These are phyloP conservation scores for Ophraella communa DNA, from an alignment of 2,888 invertebrate genomes.

Conservation along the genomic window DNA sequence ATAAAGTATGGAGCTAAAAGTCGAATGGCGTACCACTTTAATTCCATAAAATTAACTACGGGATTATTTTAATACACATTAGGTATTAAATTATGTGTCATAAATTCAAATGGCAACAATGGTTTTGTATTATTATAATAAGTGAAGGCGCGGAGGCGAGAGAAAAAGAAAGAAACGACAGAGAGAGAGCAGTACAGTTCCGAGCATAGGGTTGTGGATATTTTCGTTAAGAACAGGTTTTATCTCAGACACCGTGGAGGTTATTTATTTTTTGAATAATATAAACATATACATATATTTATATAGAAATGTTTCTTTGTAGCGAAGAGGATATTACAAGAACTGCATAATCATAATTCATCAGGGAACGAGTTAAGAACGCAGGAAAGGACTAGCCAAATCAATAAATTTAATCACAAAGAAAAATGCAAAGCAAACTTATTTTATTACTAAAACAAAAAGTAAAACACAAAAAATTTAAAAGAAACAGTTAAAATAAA, in stretches of 20 bases:
- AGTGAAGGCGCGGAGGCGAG: conserved; percentile 10
- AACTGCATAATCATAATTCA: conserved; percentile 46
- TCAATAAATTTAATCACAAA: background rate
- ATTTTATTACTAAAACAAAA: background rate
- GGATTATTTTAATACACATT: conserved; percentile 48
- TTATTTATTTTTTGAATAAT: conserved; percentile 53
- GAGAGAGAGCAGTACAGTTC: conserved; percentile 37
- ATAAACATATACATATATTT: conserved; percentile 51
- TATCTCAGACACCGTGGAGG: conserved; percentile 41
- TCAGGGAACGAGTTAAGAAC: conserved; percentile 15
- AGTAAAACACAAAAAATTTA: too few relatives aligned
- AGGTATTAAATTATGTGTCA: conserved; percentile 50
- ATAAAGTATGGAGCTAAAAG: conserved; percentile 25
- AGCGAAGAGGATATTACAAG: conserved; percentile 41
- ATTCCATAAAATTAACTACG: conserved; percentile 37
- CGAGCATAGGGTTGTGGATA: conserved; percentile 42
- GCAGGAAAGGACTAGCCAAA: conserved; percentile 19
- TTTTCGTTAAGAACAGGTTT: conserved; percentile 52
- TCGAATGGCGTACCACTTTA: conserved; percentile 35
- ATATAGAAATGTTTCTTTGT: conserved; percentile 49
- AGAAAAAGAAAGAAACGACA: conserved; percentile 4
- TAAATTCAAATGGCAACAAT: conserved; percentile 49
- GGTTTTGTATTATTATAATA: conserved; percentile 28
- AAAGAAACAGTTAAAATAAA: too few relatives aligned
- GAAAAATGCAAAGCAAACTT: background rate